Conservation (phyloP, 2,797 vertebrate species). For the Potorous gilbertii region DNA sequence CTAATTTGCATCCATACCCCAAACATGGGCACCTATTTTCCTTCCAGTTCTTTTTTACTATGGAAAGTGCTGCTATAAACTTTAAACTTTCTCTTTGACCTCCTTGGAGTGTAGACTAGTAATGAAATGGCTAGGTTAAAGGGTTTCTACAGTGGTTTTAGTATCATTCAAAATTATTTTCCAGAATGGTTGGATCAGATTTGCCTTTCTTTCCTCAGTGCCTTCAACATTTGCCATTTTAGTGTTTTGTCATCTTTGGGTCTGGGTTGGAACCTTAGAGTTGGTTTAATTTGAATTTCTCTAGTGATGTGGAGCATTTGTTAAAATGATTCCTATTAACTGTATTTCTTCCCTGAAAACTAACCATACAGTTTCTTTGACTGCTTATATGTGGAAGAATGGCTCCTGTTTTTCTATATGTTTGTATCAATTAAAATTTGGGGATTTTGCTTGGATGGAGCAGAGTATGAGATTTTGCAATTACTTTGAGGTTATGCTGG, state of each 20-base stretch:
- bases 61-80: background rate
- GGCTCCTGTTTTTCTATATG: background rate
- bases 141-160: background rate
- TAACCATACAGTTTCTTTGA: background rate
- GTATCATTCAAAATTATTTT: background rate
- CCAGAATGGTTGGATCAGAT: background rate
- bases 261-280: background rate
- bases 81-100: background rate
- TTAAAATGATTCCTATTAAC: background rate
- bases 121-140: background rate
- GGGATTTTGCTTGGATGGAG: constrained; percentile 46
- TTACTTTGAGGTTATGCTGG: constrained; percentile 13
- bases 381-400: background rate
- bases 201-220: background rate
- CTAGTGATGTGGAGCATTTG: background rate
- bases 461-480: constrained; percentile 51
- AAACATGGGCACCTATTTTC: background rate
- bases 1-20: background rate
- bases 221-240: background rate
- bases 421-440: background rate
- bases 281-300: background rate
- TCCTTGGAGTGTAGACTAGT: background rate
- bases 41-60: background rate
- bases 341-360: background rate
- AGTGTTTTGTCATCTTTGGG: background rate